Conservation (phyloP, 1,140 invertebrate species). For the Laupala kohalensis region DNA sequence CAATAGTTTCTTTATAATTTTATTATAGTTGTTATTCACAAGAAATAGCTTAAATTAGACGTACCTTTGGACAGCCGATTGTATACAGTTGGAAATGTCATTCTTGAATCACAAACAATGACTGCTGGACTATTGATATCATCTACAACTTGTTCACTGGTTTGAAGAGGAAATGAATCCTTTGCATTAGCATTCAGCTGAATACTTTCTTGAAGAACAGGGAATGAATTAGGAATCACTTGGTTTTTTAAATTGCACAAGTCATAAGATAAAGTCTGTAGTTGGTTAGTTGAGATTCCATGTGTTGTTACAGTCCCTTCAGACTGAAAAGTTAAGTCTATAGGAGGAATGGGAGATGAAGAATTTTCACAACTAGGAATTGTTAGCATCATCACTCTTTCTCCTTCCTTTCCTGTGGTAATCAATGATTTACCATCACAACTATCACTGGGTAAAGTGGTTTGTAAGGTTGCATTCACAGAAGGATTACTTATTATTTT, state of each 20-base stretch:
- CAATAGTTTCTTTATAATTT: too few species aligned
- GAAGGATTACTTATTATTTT: too few species aligned
- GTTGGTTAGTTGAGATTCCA: neutral
- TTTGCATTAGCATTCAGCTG: neutral
- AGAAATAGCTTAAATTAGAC: too few species aligned
- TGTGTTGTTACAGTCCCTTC: neutral
- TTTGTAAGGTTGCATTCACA: too few species aligned
- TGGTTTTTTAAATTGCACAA: neutral
- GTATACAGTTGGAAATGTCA: too few species aligned
- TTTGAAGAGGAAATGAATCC: neutral
- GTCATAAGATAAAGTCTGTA: neutral
- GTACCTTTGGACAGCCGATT: too few species aligned
- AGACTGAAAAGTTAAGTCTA: neutral
- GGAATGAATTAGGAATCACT: neutral
- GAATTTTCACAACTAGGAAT: neutral
- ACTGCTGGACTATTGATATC: neutral
- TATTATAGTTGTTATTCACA: too few species aligned
- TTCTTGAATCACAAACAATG: neutral
- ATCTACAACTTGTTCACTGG: neutral
- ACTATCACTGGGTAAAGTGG: too few species aligned
- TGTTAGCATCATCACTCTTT: neutral
- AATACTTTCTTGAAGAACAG: neutral
- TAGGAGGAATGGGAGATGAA: neutral
- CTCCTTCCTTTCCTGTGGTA: neutral
- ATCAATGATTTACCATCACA: too few species aligned